Conservation (phyloP, 2,888 invertebrate genomes). For the Calliopum simillimum region DNA sequence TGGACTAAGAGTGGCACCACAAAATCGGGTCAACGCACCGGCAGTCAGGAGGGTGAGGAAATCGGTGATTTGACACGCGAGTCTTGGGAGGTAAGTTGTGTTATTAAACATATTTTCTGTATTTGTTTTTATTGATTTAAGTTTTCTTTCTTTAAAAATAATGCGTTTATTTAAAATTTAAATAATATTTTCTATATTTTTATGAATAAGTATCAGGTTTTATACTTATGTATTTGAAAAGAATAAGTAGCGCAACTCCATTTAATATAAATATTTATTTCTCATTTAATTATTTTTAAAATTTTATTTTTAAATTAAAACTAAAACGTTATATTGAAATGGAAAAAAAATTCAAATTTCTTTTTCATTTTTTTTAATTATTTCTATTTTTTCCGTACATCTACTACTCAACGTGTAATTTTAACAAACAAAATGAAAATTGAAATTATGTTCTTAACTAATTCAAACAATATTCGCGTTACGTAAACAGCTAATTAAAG, state of each 20-base stretch:
- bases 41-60: constrained; percentile 78
- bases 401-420: constrained; percentile 42
- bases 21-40: constrained; percentile 72
- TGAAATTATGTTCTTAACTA: constrained; percentile 24
- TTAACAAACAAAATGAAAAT: constrained; percentile 43
- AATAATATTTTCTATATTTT: constrained; percentile 50
- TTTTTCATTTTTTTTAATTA: constrained; percentile 48
- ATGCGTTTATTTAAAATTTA: constrained; percentile 43
- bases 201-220: constrained; percentile 50
- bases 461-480: constrained; percentile 34
- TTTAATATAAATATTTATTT: neutral
- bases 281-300: neutral
- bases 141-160: constrained; percentile 23
- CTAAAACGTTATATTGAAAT: no score
- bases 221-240: constrained; percentile 48
- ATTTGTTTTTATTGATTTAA: constrained; percentile 4
- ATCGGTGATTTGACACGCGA: constrained; percentile 86
- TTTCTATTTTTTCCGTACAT: constrained; percentile 50
- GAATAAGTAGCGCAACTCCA: constrained; percentile 23
- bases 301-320: neutral
- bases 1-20: constrained; percentile 79
- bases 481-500: constrained; percentile 87
- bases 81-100: constrained; percentile 90
- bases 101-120: neutral
- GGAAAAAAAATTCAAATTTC: neutral